phyloP scores from a whole-genome alignment of 2,797 vertebrate species.

The Hemibagrus guttatus region DNA sequence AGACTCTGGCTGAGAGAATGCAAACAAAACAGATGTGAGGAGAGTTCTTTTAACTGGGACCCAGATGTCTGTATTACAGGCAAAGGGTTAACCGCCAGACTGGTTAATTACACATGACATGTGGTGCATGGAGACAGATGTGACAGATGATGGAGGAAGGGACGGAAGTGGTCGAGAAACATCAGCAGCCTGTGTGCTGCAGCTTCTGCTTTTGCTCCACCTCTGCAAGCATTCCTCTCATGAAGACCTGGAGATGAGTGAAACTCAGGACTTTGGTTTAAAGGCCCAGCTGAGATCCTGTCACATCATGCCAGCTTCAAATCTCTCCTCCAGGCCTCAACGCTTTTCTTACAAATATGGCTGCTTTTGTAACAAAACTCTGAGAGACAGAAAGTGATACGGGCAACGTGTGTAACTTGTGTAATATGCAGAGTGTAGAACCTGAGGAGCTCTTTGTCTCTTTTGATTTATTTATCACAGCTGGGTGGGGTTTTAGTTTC shows the following conservation, averaged over 20 bases:
- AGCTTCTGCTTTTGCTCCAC: constrained; percentile 35
- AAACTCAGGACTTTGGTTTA: constrained; percentile 55
- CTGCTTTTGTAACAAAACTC: constrained; percentile 35
- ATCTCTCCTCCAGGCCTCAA: constrained; percentile 44
- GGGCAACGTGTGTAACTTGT: constrained; percentile 30
- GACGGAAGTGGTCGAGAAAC: constrained; percentile 38
- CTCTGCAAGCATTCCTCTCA: constrained; percentile 37
- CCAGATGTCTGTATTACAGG: constrained; percentile 34
- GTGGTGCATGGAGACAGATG: constrained; percentile 50
- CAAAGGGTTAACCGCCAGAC: constrained; percentile 51
- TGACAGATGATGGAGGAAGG: constrained; percentile 52
- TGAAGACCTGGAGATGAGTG: constrained; percentile 46
- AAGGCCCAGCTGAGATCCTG: constrained; percentile 52
- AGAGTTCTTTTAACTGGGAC: constrained; percentile 32
- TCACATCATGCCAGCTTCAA: constrained; percentile 54
- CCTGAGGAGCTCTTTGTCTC: constrained; percentile 30
- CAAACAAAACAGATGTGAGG: constrained; percentile 2
- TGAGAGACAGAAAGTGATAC: constrained; percentile 37
- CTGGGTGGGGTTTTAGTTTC: constrained; percentile 22
- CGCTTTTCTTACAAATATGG: constrained; percentile 34
- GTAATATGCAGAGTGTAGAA: constrained; percentile 20
- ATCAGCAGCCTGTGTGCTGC: constrained; percentile 22
- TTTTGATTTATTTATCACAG: constrained; percentile 19
- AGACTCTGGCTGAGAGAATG: constrained; percentile 19
- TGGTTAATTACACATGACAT: constrained; percentile 54